Conservation (phyloP, 2,888 invertebrate species). For the Macrophya annulata region DNA sequence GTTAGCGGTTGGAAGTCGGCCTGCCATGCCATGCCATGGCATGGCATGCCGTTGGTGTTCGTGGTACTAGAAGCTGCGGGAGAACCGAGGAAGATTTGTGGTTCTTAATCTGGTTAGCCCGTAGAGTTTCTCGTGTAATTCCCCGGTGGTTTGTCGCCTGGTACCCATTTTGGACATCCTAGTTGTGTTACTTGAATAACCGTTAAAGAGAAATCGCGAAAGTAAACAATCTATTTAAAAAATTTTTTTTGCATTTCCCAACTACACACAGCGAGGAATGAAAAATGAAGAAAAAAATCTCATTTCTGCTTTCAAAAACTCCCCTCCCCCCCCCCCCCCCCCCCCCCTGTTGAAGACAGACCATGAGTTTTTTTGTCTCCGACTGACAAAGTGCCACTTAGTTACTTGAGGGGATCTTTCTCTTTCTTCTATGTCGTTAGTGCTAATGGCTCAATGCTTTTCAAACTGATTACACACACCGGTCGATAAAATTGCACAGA, state of each 20-base stretch:
- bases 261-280: neutral
- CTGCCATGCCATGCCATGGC: neutral
- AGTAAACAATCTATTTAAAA: neutral
- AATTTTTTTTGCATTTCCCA: neutral
- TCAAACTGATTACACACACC: slow-evolving; percentile 42
- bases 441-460: slow-evolving; percentile 39
- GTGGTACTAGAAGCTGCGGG: neutral
- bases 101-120: slow-evolving; percentile 52
- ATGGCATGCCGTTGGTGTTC: neutral
- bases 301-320: neutral
- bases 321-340: too few relatives aligned
- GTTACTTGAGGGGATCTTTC: slow-evolving; percentile 12
- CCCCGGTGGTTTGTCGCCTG: slow-evolving; percentile 39
- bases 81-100: slow-evolving; percentile 52
- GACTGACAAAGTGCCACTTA: slow-evolving; percentile 45
- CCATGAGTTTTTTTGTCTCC: neutral
- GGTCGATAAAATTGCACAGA: slow-evolving; percentile 38
- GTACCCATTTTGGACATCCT: neutral
- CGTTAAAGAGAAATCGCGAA: neutral
- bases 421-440: slow-evolving; percentile 31
- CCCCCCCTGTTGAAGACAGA: too few relatives aligned
- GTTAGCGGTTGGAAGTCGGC: slow-evolving; percentile 36
- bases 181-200: neutral
- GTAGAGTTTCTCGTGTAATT: slow-evolving; percentile 50
- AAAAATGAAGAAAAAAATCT: neutral